Evolutionary conservation across 2,888 invertebrate genomes (phyloP).

Genomic region (Andrena haemorrhoa): DNA sequence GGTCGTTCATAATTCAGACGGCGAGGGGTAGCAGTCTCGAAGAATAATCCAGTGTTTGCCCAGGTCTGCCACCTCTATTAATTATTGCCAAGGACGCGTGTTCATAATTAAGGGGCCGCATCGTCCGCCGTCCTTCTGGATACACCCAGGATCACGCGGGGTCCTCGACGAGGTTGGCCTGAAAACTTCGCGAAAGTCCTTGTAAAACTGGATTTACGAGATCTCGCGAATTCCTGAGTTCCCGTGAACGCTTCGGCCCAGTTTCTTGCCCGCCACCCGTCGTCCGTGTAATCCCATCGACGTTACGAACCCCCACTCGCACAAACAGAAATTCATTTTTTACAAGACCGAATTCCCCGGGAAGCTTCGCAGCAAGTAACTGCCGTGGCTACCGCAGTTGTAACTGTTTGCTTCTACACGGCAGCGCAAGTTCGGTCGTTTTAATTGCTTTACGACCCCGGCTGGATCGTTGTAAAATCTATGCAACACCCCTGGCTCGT

Average conservation of each 20-base stretch:
- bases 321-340: slow-evolving; percentile 23
- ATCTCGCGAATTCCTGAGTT: slow-evolving; percentile 37
- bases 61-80: slow-evolving; percentile 72
- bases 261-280: slow-evolving; percentile 25
- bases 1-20: slow-evolving; percentile 65
- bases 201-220: slow-evolving; percentile 59
- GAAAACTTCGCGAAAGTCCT: slow-evolving; percentile 27
- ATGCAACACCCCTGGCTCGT: neutral
- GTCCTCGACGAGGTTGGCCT: slow-evolving; percentile 9
- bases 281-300: neutral
- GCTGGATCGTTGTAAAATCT: neutral
- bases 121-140: slow-evolving; percentile 22
- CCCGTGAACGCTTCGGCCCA: slow-evolving; percentile 2
- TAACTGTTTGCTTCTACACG: neutral
- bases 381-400: neutral
- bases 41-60: slow-evolving; percentile 68
- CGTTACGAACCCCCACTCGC: neutral
- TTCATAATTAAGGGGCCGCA: slow-evolving; percentile 75
- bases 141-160: slow-evolving; percentile 27
- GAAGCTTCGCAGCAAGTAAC: neutral
- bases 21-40: slow-evolving; percentile 31
- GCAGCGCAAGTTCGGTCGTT: neutral
- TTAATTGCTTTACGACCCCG: slow-evolving; percentile 22
- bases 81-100: slow-evolving; percentile 75
- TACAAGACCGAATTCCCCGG: neutral